These are phyloP conservation scores for Palythoa grandis DNA, from an alignment of 92 coral and sea anemone species.

Conservation along the genomic window DNA sequence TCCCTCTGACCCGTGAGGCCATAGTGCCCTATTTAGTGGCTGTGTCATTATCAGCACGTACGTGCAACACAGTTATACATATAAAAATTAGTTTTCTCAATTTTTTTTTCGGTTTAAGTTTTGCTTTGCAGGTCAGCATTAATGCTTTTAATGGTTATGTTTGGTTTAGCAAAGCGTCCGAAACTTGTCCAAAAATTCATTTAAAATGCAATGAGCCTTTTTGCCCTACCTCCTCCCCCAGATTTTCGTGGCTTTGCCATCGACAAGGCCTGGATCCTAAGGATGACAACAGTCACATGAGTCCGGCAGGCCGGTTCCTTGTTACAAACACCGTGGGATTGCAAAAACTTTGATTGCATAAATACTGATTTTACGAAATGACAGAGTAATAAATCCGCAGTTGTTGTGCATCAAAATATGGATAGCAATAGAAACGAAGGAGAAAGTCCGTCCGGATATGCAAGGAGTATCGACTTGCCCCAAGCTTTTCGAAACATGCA, in stretches of 20 bases:
- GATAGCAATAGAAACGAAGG: conserved; percentile 42
- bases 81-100: no score
- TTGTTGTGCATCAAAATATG: conserved; percentile 41
- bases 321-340: background rate
- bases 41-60: no score
- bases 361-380: background rate
- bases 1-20: no score
- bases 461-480: conserved; percentile 82
- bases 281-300: background rate
- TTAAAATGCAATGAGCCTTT: background rate
- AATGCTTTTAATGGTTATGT: no score
- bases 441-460: conserved; percentile 66
- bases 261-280: conserved; percentile 61
- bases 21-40: no score
- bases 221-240: background rate
- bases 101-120: no score
- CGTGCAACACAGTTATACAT: no score
- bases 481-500: conserved; percentile 90
- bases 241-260: background rate
- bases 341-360: background rate
- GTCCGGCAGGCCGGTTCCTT: background rate
- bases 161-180: no score
- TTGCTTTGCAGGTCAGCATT: no score
- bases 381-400: background rate
- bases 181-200: no score